A percentile compares a stretch with the other conserved stretches of the same genome.
Evolutionary conservation across 2,888 invertebrate species (phyloP).

Genomic region (Leucophenga maculata): DNA sequence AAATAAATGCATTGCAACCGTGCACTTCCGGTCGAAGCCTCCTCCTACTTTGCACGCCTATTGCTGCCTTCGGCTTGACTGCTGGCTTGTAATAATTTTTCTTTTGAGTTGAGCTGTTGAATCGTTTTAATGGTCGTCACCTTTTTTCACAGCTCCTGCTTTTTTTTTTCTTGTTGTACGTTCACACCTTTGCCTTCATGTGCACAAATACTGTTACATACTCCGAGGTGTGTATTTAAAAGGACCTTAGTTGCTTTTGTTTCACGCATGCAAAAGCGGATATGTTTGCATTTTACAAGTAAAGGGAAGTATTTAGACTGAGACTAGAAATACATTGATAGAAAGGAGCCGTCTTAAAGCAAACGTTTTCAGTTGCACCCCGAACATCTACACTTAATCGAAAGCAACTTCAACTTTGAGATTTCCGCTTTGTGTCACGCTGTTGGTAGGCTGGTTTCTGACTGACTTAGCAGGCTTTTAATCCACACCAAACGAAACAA

Average conservation of each 20-base stretch:
- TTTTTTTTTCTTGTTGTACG: conserved; percentile 32
- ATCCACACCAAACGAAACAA: conserved; percentile 51
- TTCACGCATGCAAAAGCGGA: not conserved
- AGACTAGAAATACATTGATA: not conserved
- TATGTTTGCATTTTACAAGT: conserved; percentile 5
- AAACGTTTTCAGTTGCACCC: not conserved
- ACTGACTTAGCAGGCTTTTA: conserved; percentile 27
- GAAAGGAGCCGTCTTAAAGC: not conserved
- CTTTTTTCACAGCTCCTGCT: conserved; percentile 44
- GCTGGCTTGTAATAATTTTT: conserved; percentile 61
- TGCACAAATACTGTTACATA: conserved; percentile 37
- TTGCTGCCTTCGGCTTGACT: not conserved
- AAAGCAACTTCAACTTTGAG: conserved; percentile 22
- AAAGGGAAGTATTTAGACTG: conserved; percentile 5
- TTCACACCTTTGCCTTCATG: conserved; percentile 28
- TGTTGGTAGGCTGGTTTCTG: conserved; percentile 39
- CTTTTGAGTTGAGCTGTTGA: conserved; percentile 68
- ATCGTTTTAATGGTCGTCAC: conserved; percentile 70
- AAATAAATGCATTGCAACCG: not conserved
- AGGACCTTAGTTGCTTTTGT: not conserved
- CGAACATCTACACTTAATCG: not conserved
- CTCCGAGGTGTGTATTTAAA: conserved; percentile 18
- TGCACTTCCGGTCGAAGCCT: not conserved
- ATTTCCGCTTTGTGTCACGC: conserved; percentile 57
- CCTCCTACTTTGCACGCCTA: conserved; percentile 27